phyloP scores from a whole-genome alignment of 2,113 vertebrate genomes.

The Saimiri boliviensis region DNA sequence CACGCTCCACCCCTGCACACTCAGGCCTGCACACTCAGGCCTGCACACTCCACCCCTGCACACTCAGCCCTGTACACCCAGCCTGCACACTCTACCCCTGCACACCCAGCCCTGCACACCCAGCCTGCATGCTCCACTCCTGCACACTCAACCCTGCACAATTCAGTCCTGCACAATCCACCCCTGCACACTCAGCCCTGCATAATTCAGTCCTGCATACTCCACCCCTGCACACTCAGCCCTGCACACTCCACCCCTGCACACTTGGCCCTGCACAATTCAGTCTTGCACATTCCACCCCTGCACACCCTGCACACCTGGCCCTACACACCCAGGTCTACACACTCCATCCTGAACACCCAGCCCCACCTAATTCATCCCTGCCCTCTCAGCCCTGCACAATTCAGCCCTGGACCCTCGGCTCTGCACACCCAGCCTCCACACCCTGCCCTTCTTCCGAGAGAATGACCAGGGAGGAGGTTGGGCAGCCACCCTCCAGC shows the following conservation, averaged over 20 bases:
- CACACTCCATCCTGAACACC: no score
- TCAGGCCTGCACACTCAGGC: no score
- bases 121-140: no score
- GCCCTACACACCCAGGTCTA: no score
- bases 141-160: not conserved
- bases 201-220: not conserved
- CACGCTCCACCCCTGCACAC: not conserved
- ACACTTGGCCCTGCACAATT: not conserved
- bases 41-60: not conserved
- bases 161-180: not conserved
- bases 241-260: not conserved
- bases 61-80: not conserved
- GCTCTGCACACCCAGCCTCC: no score
- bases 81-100: no score
- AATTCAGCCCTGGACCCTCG: not conserved
- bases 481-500: rapidly evolving
- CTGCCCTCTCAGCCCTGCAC: no score
- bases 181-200: not conserved
- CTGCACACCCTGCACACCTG: no score
- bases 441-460: not conserved
- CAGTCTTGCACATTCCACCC: no score
- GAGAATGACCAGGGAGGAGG: not conserved
- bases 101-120: not conserved
- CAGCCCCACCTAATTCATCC: not conserved
- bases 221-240: not conserved